Percentiles rank a stretch among this genome's conserved stretches.
Conservation (phyloP, 2,797 vertebrate genomes). For the Micromesistius poutassou region DNA sequence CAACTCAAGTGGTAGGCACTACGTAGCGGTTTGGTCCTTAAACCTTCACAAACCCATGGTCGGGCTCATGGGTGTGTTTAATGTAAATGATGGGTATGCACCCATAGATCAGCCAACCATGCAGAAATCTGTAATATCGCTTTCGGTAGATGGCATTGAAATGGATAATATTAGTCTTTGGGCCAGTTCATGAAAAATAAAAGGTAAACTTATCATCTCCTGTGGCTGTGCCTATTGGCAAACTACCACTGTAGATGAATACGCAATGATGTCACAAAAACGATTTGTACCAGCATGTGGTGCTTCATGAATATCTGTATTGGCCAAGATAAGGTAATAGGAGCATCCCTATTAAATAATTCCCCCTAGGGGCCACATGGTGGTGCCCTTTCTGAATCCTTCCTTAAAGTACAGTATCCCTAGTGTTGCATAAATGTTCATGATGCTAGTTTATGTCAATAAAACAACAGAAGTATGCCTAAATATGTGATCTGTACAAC, state of each 20-base stretch:
- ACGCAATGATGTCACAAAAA: too few relatives aligned
- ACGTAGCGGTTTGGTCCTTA: neutral
- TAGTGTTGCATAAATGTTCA: neutral
- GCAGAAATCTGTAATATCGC: too few relatives aligned
- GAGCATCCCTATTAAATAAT: neutral
- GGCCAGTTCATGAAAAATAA: too few relatives aligned
- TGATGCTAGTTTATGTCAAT: neutral
- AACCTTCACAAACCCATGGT: neutral
- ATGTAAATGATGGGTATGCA: neutral
- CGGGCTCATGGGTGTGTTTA: neutral
- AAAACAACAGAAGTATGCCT: too few relatives aligned
- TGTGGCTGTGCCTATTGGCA: too few relatives aligned
- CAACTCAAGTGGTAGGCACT: constrained; percentile 84
- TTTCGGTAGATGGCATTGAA: neutral
- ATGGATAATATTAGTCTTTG: too few relatives aligned
- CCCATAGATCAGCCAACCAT: neutral
- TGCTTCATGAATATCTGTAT: neutral
- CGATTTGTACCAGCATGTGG: too few relatives aligned
- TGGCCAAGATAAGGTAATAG: neutral
- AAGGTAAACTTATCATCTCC: too few relatives aligned
- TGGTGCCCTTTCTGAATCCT: neutral
- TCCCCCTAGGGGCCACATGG: neutral
- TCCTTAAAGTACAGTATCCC: neutral
- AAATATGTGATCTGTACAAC: too few relatives aligned
- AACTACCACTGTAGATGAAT: too few relatives aligned